A percentile compares a stretch with the other conserved stretches of the same genome.
Conservation (phyloP, 2,888 invertebrate genomes). For the Ochlodes sylvanus region DNA sequence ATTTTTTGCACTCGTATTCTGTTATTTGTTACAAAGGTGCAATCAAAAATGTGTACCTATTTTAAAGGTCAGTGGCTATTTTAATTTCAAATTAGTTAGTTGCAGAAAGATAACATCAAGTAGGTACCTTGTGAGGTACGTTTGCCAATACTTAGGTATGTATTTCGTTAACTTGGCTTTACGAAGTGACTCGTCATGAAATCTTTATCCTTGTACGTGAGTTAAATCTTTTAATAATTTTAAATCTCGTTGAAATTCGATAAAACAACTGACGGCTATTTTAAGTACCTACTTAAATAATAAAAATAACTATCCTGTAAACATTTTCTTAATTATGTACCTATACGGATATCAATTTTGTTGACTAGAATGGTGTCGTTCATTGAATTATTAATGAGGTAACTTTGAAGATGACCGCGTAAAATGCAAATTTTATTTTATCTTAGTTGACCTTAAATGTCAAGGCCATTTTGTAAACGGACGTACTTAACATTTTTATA, state of each 20-base stretch:
- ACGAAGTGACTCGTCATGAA: slow-evolving; percentile 31
- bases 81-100: slow-evolving; percentile 32
- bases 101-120: slow-evolving; percentile 20
- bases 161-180: slow-evolving; percentile 30
- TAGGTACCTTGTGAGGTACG: slow-evolving; percentile 15
- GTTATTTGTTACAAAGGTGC: slow-evolving; percentile 12
- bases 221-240: slow-evolving; percentile 9
- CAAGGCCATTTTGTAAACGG: slow-evolving; percentile 43
- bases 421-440: slow-evolving; percentile 48
- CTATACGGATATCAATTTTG: not conserved
- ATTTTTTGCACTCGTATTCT: not conserved
- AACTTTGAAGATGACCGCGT: slow-evolving; percentile 40
- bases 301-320: too few species aligned
- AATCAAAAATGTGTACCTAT: slow-evolving; percentile 1
- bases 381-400: slow-evolving; percentile 38
- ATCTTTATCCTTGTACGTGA: slow-evolving; percentile 27
- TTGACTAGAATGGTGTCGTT: slow-evolving; percentile 2
- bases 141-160: slow-evolving; percentile 32
- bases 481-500: not conserved
- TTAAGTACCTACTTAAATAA: not conserved
- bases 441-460: slow-evolving; percentile 47
- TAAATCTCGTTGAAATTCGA: slow-evolving; percentile 13
- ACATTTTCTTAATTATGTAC: not conserved
- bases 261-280: not conserved
- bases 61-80: slow-evolving; percentile 33